Base-by-base conservation (phyloP, 2,113 vertebrate genomes). In the Prionailurus viverrinus region DNA sequence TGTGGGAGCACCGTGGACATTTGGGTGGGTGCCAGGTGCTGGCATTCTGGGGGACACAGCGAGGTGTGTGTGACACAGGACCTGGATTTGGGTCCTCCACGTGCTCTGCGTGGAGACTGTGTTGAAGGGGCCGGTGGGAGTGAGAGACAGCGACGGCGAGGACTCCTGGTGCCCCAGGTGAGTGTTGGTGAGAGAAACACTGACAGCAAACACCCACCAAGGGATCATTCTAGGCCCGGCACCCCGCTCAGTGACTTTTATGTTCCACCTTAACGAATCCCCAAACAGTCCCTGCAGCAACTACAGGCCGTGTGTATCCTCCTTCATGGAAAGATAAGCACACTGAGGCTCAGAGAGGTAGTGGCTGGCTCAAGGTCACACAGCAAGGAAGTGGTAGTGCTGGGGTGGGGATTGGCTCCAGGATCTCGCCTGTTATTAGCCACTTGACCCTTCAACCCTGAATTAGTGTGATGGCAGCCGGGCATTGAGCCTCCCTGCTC, bases 301-400 rank as follows among this genome's bases (percentile, higher is more conserved):
- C 8, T 12, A 8, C 6, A 65, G 0, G 1, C 18, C 21, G 5
- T 18, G 4, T 23, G 4, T 18, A 4, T 18, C 9, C 5, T 39
- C 55, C 51, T 76, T 92, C n/a, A 12, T 0, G 66, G 55, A 51
- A 74, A 76, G 91, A 68, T 45, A 36, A 95, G 36, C 36, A 9
- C 15, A 36, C 27, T 6, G 23, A 74, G 25, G 63, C 61, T 69
- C 65, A 88, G 55, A 76, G 95, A 87, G 63, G 29, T 71, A 4
- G 4, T 5, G 29, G 1, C n/a, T 79, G 66, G 63, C 83, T 51
- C 53, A 31, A 61, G 29, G 39, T 66, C 78, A 85, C 61, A 58
- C 36, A 41, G 71, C 89, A 85, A 69, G 18, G 33, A 78, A 27
- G 45, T 4, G 1, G 9, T n/a, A 19, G 51, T 23, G 3, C 51